phyloP scores from a whole-genome alignment of 1,140 invertebrate genomes.

The Oedothorax gibbosus region DNA sequence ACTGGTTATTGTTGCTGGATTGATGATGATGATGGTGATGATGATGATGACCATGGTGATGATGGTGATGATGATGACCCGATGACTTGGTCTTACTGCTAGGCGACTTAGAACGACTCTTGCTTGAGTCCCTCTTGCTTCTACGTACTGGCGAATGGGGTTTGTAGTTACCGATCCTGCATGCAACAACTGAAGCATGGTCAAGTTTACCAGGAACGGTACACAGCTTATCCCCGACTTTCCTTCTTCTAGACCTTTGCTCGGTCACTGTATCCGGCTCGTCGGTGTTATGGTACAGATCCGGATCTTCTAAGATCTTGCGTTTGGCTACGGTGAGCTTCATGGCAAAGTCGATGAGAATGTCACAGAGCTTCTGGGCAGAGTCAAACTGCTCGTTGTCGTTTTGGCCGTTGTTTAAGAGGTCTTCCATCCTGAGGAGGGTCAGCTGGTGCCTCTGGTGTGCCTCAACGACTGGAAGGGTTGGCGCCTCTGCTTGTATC shows the following conservation, averaged over 20 bases:
- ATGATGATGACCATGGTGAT: constrained; percentile 40
- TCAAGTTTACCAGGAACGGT: constrained; percentile 92
- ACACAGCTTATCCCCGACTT: constrained; percentile 79
- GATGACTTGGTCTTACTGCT: constrained; percentile 29
- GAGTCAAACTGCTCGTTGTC: constrained; percentile 71
- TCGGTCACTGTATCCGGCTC: constrained; percentile 69
- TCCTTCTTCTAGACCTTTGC: constrained; percentile 75
- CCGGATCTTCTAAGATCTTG: constrained; percentile 82
- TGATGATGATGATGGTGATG: constrained; percentile 13
- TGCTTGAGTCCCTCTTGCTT: constrained; percentile 35
- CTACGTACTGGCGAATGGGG: constrained; percentile 40
- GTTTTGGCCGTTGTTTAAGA: constrained; percentile 77
- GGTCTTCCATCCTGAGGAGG: constrained; percentile 82
- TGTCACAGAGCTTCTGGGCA: constrained; percentile 78
- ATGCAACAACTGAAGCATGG: constrained; percentile 78
- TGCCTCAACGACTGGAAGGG: constrained; percentile 78
- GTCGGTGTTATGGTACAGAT: constrained; percentile 77
- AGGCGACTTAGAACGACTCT: constrained; percentile 43
- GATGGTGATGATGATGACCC: constrained; percentile 38
- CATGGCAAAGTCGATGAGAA: constrained; percentile 81
- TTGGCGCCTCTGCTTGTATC: not conserved
- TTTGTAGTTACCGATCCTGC: constrained; percentile 56
- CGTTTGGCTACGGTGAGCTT: constrained; percentile 79
- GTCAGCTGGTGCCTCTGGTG: constrained; percentile 84
- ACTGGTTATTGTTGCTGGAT: constrained; percentile 16